Percentiles rank a stretch among this genome's conserved stretches.
These are phyloP conservation scores for Choreutis nemorana DNA, from an alignment of 2,888 invertebrate species.

Conservation along the genomic window DNA sequence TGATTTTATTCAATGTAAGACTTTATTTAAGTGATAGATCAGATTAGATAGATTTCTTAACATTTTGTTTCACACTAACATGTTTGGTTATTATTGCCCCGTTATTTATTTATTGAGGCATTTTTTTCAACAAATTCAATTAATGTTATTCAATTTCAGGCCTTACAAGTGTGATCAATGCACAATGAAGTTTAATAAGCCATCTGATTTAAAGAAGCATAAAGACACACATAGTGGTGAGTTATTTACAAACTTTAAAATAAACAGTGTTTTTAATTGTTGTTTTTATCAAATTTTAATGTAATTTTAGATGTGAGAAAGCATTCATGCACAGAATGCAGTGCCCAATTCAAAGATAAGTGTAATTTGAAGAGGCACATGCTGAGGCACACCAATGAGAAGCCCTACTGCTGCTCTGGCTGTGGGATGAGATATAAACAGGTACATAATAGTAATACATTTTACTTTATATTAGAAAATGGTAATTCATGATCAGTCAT, in stretches of 20 bases:
- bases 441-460: constrained; percentile 21
- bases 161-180: constrained; percentile 52
- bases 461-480: neutral
- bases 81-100: neutral
- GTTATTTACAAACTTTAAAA: constrained; percentile 6
- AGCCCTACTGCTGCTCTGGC: constrained; percentile 33
- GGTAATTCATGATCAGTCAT: too few species aligned
- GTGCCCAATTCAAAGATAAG: constrained; percentile 32
- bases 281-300: neutral
- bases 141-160: constrained; percentile 22
- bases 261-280: constrained; percentile 1
- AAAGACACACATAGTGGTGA: constrained; percentile 39
- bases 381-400: constrained; percentile 31
- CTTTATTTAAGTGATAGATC: constrained; percentile 1
- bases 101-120: neutral
- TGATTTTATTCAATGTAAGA: constrained; percentile 1
- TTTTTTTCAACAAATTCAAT: constrained; percentile 1
- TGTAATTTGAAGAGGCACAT: constrained; percentile 46
- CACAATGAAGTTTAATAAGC: constrained; percentile 42
- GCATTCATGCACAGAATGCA: constrained; percentile 28
- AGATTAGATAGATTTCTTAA: neutral
- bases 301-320: constrained; percentile 23
- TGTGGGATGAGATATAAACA: constrained; percentile 42
- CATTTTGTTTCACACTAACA: neutral
- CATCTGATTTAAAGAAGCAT: constrained; percentile 48